Base-by-base conservation (phyloP, 2,797 vertebrate species). In the Hirundo rustica region DNA sequence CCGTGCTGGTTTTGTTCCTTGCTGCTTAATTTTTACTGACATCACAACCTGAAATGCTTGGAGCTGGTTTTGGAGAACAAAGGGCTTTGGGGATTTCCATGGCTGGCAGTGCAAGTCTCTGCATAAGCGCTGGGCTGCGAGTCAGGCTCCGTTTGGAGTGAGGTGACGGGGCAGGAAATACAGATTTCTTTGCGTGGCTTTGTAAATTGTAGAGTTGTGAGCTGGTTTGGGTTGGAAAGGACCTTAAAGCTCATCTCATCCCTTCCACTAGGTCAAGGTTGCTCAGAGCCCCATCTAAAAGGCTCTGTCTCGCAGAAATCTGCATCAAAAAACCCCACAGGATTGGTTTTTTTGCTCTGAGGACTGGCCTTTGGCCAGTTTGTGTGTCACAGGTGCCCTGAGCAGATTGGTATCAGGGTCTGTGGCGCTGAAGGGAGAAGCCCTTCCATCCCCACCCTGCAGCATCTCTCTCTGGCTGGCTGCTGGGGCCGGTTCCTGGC, bases 11-110 rank as follows among this genome's bases (percentile, higher is more conserved):
- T 76, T 66, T 60, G n/a, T 60, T 85, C 23, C 0, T 34, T 36
- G 20, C 62, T 53, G 87, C 62, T 72, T 67, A 11, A n/a, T 89
- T 92, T 42, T 85, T 13, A 45, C 11, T 27, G n/a, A 67, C 50
- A 7, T 51, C 47, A 85, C 85, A 85, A 57, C 79, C 77, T 61
- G 68, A 85, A 95, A 70, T 18, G 16, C 76, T 90, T 48, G 66
- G 32, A 53, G 10, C 77, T 79, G 7, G 0, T 85, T 95, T 91
- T 45, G 85, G 62, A 96, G 93, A 95, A 94, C 95, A 93, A 89
- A 96, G 87, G 66, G 86, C 86, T 81, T n/a, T 25, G 95, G 95
- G 96, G 96, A 93, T 97, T 97, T 96, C 95, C 94, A 89, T 15
- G 3, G 15, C 80, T 29, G 83, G 67, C 47, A 32, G 23, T 16